Evolutionary conservation across 2,797 vertebrate species (phyloP).

Genomic region (Pseudotriccus pelzelni): DNA sequence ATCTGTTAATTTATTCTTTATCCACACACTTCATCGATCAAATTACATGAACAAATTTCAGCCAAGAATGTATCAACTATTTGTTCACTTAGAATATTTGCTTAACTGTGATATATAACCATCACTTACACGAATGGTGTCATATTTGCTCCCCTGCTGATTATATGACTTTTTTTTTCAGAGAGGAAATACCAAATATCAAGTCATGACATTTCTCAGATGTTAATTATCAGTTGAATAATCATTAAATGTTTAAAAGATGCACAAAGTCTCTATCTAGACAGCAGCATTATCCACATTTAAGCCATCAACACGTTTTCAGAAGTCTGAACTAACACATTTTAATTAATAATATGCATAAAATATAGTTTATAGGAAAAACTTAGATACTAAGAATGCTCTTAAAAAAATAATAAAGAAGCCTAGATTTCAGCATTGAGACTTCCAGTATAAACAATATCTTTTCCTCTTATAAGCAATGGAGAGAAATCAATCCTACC

Average conservation of each 20-base stretch:
- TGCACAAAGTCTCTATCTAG: not conserved
- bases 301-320: not conserved
- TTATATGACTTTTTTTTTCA: not conserved
- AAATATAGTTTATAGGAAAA: not conserved
- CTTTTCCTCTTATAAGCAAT: not conserved
- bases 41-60: not conserved
- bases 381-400: not conserved
- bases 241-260: not conserved
- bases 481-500: not conserved
- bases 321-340: not conserved
- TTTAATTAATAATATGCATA: not conserved
- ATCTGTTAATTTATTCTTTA: constrained; percentile 34
- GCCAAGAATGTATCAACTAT: not conserved
- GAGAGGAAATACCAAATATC: not conserved
- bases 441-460: not conserved
- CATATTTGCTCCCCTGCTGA: not conserved
- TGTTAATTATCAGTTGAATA: not conserved
- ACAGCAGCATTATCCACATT: not conserved
- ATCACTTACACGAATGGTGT: not conserved
- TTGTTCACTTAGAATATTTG: not conserved
- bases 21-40: not conserved
- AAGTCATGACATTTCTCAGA: not conserved
- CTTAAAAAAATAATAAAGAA: not conserved
- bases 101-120: not conserved
- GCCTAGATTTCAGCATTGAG: not conserved